Evolutionary conservation across 2,888 invertebrate genomes (phyloP), one percentile per base, ranked within the genome.

Genomic region (Beris morrisii): DNA sequence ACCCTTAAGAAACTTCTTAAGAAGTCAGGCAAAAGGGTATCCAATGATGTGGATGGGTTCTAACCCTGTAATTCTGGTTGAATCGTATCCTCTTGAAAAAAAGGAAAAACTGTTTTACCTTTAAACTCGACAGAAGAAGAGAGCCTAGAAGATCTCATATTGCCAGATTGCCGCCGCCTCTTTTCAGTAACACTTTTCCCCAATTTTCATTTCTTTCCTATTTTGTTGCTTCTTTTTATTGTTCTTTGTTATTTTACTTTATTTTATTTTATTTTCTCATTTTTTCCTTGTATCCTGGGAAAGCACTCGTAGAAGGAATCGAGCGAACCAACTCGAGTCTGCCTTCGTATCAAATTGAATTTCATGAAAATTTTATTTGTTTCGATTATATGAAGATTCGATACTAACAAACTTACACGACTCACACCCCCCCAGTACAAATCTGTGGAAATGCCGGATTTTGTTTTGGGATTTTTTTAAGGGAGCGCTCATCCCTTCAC

Each of bases 361-460:
- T 61, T 61, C 61, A 61, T 61, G 61, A 61, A 61, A 61, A 61
- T 61, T 61, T 61, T 61, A 61, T 61, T 61, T 61, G 61, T 61
- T 61, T 61, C 61, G 61, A 61, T 61, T 61, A 61, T 61, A 50
- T 52, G 61, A 52, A 50, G 61, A 61, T 61, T 32, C 61, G 61
- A 61, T 61, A 61, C 38, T 43, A 32, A 32, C 30, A 30, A 22
- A 28, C 57, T 28, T 15, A 12, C 28, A 5, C 28, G 48, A 7
- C 22, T 50, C 50, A n/a, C 15, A 15, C 43, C 22, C 38, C 38
- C 50, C n/a, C 22, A n/a, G n/a, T 6, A 45, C 52, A 61, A 38
- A 52, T 48, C n/a, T 28, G 54, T 31, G 6, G 30, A 11, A n/a
- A 46, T 31, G 31, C 30, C 22, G 6, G 11, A 44, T 44, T 57